Evolutionary conservation across 37 sponge, comb jelly and placozoan species (phyloP).

Genomic region (Petrosia ficiformis): DNA sequence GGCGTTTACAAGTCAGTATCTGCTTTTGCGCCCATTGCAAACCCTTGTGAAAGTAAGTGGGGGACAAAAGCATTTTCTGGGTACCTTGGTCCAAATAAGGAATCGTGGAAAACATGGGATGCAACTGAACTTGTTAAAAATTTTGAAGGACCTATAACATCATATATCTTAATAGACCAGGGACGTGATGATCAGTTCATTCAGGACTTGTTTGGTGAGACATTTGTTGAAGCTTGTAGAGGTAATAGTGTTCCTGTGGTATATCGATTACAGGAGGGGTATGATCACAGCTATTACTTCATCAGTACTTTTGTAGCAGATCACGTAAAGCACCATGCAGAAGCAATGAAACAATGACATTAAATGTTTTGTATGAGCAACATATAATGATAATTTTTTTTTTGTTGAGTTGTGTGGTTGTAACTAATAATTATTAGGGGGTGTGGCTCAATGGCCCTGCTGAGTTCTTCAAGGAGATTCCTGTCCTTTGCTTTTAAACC

Average conservation of each 20-base stretch:
- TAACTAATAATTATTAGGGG: no score
- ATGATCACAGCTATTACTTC: conserved; percentile 97
- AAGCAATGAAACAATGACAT: conserved; percentile 52
- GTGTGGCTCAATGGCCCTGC: no score
- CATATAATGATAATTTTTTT: no score
- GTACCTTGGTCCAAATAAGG: conserved; percentile 82
- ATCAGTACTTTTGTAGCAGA: conserved; percentile 86
- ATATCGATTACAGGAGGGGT: conserved; percentile 87
- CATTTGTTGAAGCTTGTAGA: conserved; percentile 73
- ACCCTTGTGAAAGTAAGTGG: conserved; percentile 91
- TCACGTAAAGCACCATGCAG: conserved; percentile 89
- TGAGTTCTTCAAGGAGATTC: no score
- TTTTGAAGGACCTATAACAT: conserved; percentile 76
- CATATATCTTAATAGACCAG: conserved; percentile 88
- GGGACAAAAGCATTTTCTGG: conserved; percentile 92
- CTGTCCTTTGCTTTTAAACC: no score
- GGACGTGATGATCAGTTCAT: conserved; percentile 73
- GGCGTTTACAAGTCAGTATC: conserved; percentile 85
- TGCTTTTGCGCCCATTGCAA: conserved; percentile 96
- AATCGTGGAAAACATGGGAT: conserved; percentile 86
- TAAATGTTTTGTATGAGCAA: no score
- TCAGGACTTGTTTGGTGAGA: conserved; percentile 67
- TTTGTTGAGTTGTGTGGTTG: no score
- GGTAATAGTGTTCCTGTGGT: conserved; percentile 55
- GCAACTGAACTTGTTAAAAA: conserved; percentile 78